Evolutionary conservation across 2,888 invertebrate genomes (phyloP), one percentile per base, ranked within the genome.

Genomic region (Silvanus unidentatus): DNA sequence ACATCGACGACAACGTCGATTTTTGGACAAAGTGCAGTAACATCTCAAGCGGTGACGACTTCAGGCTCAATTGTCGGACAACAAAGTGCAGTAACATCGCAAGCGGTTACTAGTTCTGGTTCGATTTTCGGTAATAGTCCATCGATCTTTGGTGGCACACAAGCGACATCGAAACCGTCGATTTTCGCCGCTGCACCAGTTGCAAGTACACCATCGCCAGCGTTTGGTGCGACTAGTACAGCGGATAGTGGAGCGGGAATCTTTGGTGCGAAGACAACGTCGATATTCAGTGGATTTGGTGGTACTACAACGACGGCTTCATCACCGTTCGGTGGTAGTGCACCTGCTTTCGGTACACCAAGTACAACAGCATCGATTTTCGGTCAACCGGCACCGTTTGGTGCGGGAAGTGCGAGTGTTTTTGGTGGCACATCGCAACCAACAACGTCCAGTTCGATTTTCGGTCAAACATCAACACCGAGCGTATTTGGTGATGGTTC

Each of bases 401-500:
- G 38, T 34, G 44, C 47, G 39, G 46, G 48, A 16, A 13, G 35
- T 44, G 35, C 29, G 11, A 27, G 16, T 30, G 38, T 47, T 9
- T 46, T 45, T 44, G 43, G 42, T 8, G 36, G 16, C 41, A n/a
- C 48, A 35, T 13, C 37, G 8, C 42, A 35, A 39, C 46, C 2
- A 14, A 15, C 40, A 40, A 39, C 13, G 35, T 44, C 36, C 36
- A 35, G 8, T 3, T 46, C 16, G 42, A 32, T 5, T 32, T 32
- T 32, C n/a, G 32, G 11, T 5, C 43, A 39, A 42, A 39, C 30
- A 15, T 29, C 43, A 15, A 12, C 6, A 8, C n/a, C 32, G 3
- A 32, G 32, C n/a, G n/a, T 12, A 5, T 32, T 32, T 32, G 32
- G 32, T 5, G 56, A 55, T 47, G 52, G 50, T 16, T 15, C 47